Evolutionary conservation across 1,140 invertebrate genomes (phyloP).

Genomic region (Dendroctonus valens): DNA sequence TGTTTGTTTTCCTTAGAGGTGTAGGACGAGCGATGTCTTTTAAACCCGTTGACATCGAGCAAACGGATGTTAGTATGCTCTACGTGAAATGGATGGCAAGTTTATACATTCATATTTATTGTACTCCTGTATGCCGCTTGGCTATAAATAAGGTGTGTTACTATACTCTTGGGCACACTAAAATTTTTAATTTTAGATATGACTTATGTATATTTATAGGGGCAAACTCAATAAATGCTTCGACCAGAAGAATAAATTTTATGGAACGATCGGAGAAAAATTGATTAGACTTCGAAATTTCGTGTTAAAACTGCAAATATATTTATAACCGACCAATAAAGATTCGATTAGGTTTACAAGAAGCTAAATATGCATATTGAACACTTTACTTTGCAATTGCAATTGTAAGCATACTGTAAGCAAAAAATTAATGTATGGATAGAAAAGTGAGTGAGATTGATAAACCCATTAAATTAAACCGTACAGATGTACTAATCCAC

Average conservation of each 20-base stretch:
- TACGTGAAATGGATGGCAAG: constrained; percentile 17
- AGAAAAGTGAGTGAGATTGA: no score
- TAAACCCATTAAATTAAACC: no score
- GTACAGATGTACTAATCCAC: no score
- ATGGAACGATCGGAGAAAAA: constrained; percentile 2
- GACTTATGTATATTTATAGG: constrained; percentile 21
- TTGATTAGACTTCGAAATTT: not conserved
- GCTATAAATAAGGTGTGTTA: constrained; percentile 18
- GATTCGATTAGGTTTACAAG: no score
- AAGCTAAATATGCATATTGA: no score
- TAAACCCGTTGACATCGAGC: constrained; percentile 11
- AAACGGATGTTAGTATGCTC: constrained; percentile 16
- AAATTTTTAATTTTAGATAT: constrained; percentile 25
- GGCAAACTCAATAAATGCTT: not conserved
- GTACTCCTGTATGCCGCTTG: constrained; percentile 16
- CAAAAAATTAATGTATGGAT: no score
- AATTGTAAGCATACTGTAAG: no score
- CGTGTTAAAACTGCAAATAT: no score
- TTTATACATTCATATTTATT: constrained; percentile 23
- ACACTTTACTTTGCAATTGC: no score
- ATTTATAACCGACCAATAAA: no score
- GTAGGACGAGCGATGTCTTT: not conserved
- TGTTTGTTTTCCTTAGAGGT: constrained; percentile 4
- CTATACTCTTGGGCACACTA: constrained; percentile 18
- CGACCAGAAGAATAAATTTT: constrained; percentile 6